A percentile compares a stretch with the other conserved stretches of the same genome.
Conservation (phyloP, 2,113 vertebrate genomes). For the Cynocephalus volans region DNA sequence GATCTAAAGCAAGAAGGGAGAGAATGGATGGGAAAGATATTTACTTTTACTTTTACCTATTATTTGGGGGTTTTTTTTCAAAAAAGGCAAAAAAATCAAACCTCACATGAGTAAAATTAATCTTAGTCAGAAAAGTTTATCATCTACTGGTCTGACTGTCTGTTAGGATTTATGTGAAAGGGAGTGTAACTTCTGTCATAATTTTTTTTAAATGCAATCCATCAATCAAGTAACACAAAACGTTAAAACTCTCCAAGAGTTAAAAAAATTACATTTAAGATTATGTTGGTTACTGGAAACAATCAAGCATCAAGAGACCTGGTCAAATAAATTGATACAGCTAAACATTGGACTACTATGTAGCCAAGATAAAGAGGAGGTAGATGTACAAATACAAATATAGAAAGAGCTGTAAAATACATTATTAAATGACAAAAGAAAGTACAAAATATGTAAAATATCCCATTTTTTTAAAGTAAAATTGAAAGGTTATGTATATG, state of each 20-base stretch:
- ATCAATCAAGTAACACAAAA: neutral
- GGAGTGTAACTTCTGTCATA: neutral
- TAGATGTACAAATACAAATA: neutral
- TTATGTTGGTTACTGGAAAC: constrained; percentile 22
- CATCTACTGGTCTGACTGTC: neutral
- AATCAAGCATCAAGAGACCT: neutral
- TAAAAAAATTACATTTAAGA: constrained; percentile 55
- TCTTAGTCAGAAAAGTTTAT: neutral
- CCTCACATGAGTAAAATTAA: constrained; percentile 22
- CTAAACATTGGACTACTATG: neutral
- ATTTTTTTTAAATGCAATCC: neutral
- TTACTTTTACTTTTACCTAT: constrained; percentile 1
- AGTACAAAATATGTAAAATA: neutral
- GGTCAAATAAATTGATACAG: neutral
- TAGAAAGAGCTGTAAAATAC: constrained; percentile 8
- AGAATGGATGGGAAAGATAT: neutral
- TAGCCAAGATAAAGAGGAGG: neutral
- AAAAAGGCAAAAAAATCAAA: neutral
- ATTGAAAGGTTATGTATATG: neutral
- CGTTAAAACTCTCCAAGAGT: neutral
- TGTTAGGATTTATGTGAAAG: constrained; percentile 64
- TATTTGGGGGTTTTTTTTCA: neutral
- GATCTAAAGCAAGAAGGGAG: neutral
- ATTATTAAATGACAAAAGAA: constrained; percentile 7
- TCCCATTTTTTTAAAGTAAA: neutral